phyloP scores from a whole-genome alignment of 2,113 vertebrate genomes.

The Aix galericulata region DNA sequence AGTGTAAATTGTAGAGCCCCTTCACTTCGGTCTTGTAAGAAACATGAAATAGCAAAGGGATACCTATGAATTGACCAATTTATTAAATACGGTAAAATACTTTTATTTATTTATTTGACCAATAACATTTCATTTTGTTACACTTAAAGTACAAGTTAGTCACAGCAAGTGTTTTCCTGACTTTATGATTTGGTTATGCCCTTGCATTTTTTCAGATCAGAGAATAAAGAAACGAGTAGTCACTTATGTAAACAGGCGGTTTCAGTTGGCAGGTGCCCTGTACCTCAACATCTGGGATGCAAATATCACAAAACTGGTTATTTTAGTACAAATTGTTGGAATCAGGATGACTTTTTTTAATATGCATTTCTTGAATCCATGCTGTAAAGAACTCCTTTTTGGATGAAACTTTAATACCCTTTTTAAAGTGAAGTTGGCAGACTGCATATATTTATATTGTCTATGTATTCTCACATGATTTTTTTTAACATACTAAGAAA shows the following conservation, averaged over 20 bases:
- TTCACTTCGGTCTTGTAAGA: background rate
- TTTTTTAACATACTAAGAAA: background rate
- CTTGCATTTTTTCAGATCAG: background rate
- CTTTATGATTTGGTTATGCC: background rate
- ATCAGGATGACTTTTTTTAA: background rate
- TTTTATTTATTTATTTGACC: background rate
- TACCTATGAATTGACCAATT: background rate
- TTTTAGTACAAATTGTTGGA: background rate
- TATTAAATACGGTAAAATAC: background rate
- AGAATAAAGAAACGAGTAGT: background rate
- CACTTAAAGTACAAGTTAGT: background rate
- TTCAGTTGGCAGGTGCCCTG: background rate
- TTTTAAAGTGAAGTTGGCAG: background rate
- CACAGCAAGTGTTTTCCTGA: background rate
- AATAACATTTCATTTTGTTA: background rate
- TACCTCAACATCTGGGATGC: background rate
- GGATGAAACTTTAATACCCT: background rate
- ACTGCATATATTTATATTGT: rapidly evolving
- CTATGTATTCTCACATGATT: background rate
- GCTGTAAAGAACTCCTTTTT: rapidly evolving
- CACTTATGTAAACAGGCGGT: background rate
- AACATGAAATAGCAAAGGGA: background rate
- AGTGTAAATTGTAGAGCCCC: background rate
- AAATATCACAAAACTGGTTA: background rate
- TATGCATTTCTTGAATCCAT: background rate